phyloP scores from a whole-genome alignment of 2,888 invertebrate species.

The Drosophila testacea region DNA sequence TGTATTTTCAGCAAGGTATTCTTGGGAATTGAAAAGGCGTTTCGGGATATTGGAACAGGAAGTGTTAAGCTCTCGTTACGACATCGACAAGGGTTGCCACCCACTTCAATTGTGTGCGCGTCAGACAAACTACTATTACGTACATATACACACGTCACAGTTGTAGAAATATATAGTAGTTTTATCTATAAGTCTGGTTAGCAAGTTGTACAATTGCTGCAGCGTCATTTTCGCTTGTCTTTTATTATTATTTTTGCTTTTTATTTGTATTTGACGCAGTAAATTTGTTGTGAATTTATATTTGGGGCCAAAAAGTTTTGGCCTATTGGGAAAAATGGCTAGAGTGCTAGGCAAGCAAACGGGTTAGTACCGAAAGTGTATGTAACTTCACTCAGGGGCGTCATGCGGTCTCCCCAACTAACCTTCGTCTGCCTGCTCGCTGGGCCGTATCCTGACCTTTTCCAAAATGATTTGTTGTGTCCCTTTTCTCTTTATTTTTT shows the following conservation, averaged over 20 bases:
- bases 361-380: conserved; percentile 22
- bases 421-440: conserved; percentile 49
- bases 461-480: conserved; percentile 48
- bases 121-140: conserved; percentile 37
- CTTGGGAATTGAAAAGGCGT: conserved; percentile 8
- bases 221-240: conserved; percentile 22
- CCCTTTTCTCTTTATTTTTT: conserved; percentile 11
- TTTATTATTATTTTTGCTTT: conserved; percentile 23
- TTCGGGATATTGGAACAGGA: conserved; percentile 25
- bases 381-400: conserved; percentile 35
- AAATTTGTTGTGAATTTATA: conserved; percentile 60
- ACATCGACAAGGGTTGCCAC: conserved; percentile 32
- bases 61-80: not conserved
- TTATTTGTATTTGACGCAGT: conserved; percentile 54
- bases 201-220: conserved; percentile 21
- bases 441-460: conserved; percentile 56
- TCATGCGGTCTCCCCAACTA: conserved; percentile 37
- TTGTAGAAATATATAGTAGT: not conserved
- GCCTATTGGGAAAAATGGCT: conserved; percentile 57
- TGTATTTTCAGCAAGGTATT: not conserved
- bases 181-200: conserved; percentile 24
- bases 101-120: conserved; percentile 45
- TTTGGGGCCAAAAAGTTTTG: conserved; percentile 57
- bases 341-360: conserved; percentile 10
- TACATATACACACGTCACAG: conserved; percentile 5